phyloP scores from a whole-genome alignment of 2,113 vertebrate species.

The Xyrauchen texanus region DNA sequence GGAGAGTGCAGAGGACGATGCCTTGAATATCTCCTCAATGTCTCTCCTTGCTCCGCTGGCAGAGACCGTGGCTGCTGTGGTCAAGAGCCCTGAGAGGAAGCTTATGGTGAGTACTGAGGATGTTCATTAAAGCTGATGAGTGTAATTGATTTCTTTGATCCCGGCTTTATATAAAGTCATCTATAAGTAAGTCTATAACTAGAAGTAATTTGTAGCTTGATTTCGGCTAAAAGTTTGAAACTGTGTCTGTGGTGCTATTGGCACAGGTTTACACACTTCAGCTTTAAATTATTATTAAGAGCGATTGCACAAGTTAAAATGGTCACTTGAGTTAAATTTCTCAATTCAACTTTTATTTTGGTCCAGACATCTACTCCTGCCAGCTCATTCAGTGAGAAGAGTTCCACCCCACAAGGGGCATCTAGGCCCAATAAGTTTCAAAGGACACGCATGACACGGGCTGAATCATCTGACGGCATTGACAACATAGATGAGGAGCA shows the following conservation, averaged over 20 bases:
- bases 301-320: neutral
- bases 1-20: conserved; percentile 62
- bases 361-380: conserved; percentile 76
- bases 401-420: conserved; percentile 67
- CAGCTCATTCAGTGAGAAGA: conserved; percentile 72
- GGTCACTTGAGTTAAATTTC: neutral
- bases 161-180: too few species aligned
- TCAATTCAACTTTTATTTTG: neutral
- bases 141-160: too few species aligned
- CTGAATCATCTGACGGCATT: conserved; percentile 76
- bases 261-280: too few species aligned
- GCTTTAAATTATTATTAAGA: neutral
- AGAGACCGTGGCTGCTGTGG: conserved; percentile 85
- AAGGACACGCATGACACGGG: conserved; percentile 69
- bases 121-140: neutral
- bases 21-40: conserved; percentile 96
- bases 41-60: conserved; percentile 89
- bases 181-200: too few species aligned
- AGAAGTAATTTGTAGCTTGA: too few species aligned
- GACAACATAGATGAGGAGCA: conserved; percentile 74
- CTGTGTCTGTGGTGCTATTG: too few species aligned
- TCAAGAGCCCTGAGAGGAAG: conserved; percentile 80
- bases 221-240: too few species aligned
- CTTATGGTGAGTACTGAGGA: conserved; percentile 58
- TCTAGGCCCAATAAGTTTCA: conserved; percentile 79